Evolutionary conservation across 2,888 invertebrate genomes (phyloP).

Genomic region (Cataglyphis rosenhaueri): DNA sequence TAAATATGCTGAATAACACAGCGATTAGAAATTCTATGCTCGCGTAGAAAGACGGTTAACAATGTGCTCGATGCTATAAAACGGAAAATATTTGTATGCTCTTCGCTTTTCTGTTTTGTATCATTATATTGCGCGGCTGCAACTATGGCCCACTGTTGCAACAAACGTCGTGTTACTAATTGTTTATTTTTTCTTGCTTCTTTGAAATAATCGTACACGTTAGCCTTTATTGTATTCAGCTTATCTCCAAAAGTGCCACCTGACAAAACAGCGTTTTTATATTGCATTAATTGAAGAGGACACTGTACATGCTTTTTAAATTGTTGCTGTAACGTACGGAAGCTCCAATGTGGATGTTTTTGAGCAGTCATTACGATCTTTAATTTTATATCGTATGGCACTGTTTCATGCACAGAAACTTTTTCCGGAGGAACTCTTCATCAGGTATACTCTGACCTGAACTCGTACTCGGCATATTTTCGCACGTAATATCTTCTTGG

Average conservation of each 20-base stretch:
- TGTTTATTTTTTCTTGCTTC: neutral
- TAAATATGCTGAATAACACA: neutral
- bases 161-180: neutral
- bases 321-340: too few species aligned
- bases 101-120: neutral
- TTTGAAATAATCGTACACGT: neutral
- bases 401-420: too few species aligned
- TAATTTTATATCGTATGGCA: too few species aligned
- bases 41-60: neutral
- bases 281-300: neutral
- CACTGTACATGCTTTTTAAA: too few species aligned
- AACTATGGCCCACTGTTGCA: neutral
- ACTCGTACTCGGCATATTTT: conserved; percentile 1
- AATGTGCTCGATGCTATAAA: neutral
- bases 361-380: too few species aligned
- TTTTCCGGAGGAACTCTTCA: neutral
- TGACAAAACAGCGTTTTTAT: neutral
- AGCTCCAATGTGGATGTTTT: too few species aligned
- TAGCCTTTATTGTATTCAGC: neutral
- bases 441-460: neutral
- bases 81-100: neutral
- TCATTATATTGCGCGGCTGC: neutral
- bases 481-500: neutral
- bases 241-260: neutral
- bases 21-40: neutral